A percentile compares a stretch with the other conserved stretches of the same genome.
Evolutionary conservation across 2,113 vertebrate genomes (phyloP).

Genomic region (Cariama cristata): DNA sequence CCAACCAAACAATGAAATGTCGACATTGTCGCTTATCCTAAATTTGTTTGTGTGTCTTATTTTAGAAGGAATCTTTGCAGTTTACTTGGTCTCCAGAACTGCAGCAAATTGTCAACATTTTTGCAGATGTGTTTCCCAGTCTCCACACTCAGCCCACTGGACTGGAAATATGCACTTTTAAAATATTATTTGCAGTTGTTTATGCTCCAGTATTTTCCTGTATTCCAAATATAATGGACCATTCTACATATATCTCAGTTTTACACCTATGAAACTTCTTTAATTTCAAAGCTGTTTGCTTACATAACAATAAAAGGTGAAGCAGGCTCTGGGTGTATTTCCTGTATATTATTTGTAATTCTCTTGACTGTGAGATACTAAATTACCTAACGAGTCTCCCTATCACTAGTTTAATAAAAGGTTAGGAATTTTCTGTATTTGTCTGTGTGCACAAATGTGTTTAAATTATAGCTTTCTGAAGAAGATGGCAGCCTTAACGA

Average conservation of each 20-base stretch:
- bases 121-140: neutral
- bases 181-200: neutral
- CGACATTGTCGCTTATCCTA: neutral
- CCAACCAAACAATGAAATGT: neutral
- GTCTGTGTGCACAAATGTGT: neutral
- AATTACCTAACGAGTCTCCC: conserved; percentile 11
- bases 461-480: neutral
- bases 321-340: neutral
- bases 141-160: neutral
- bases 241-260: neutral
- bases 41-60: neutral
- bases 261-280: neutral
- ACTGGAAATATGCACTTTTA: neutral
- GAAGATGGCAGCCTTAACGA: conserved; percentile 24
- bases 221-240: neutral
- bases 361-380: neutral
- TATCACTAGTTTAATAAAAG: neutral
- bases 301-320: neutral
- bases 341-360: neutral
- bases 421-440: neutral
- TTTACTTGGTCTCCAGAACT: neutral
- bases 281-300: neutral
- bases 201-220: neutral
- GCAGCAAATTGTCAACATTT: neutral
- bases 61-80: conserved; percentile 12